Evolutionary conservation across 2,888 invertebrate genomes (phyloP).

Genomic region (Cephus spinipes): DNA sequence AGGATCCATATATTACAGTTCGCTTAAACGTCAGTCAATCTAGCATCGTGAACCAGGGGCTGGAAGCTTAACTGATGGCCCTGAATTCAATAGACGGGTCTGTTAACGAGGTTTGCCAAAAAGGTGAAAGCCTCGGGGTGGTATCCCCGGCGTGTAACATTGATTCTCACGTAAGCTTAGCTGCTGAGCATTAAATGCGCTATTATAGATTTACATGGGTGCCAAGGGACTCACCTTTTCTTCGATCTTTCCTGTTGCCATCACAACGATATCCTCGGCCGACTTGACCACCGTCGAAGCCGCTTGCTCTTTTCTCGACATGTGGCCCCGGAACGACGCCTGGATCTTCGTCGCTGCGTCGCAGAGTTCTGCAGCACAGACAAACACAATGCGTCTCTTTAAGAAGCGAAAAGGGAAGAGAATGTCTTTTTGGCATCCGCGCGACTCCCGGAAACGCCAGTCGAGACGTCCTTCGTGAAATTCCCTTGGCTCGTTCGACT

Average conservation of each 20-base stretch:
- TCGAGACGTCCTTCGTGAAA: neutral
- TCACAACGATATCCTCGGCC: conserved; percentile 57
- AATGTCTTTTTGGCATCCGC: neutral
- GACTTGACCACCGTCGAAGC: conserved; percentile 46
- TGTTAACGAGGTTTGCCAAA: neutral
- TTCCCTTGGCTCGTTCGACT: neutral
- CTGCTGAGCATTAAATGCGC: neutral
- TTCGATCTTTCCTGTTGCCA: conserved; percentile 56
- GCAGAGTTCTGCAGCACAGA: conserved; percentile 75
- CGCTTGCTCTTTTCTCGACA: conserved; percentile 79
- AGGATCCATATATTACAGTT: neutral
- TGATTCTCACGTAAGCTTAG: neutral
- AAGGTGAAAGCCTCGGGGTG: neutral
- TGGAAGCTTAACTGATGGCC: neutral
- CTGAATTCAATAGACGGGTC: neutral
- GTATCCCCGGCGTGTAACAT: neutral
- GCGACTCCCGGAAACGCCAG: neutral
- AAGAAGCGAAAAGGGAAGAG: neutral
- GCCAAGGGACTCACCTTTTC: conserved; percentile 56
- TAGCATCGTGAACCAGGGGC: neutral
- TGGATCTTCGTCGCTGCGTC: conserved; percentile 91
- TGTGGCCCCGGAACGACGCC: conserved; percentile 90
- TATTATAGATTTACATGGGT: neutral
- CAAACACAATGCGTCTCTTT: neutral
- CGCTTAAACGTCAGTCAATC: neutral